phyloP scores from a whole-genome alignment of 2,888 invertebrate genomes.

The Melieria omissa region DNA sequence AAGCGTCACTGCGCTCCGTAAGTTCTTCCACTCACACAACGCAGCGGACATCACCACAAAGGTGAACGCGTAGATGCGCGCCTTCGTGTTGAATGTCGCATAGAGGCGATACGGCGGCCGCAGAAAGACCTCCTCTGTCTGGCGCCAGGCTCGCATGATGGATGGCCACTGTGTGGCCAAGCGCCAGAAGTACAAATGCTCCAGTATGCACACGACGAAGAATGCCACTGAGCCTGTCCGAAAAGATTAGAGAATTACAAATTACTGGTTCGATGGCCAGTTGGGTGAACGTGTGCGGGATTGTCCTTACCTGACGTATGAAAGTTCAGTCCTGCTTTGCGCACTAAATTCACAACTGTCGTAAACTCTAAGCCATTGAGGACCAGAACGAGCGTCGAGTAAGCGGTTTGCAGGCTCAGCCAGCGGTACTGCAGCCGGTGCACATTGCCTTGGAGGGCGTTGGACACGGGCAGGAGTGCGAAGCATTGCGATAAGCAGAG shows the following conservation, averaged over 20 bases:
- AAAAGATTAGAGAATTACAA: not conserved
- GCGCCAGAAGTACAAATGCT: constrained; percentile 60
- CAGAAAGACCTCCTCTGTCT: constrained; percentile 61
- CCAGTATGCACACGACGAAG: constrained; percentile 57
- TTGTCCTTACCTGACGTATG: constrained; percentile 53
- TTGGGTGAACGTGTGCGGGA: not conserved
- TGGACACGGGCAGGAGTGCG: constrained; percentile 58
- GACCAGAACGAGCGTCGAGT: constrained; percentile 49
- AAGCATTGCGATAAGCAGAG: constrained; percentile 60
- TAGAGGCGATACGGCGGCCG: constrained; percentile 59
- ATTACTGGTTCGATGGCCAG: not conserved
- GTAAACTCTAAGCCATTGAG: constrained; percentile 57
- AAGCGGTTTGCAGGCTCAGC: constrained; percentile 54
- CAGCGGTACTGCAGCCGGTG: constrained; percentile 54
- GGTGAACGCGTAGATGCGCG: constrained; percentile 53
- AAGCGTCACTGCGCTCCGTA: not conserved
- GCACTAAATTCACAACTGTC: constrained; percentile 50
- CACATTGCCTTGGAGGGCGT: constrained; percentile 50
- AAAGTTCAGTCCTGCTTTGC: constrained; percentile 52
- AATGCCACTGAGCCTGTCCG: constrained; percentile 52
- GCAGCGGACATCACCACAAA: constrained; percentile 50
- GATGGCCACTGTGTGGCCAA: constrained; percentile 62
- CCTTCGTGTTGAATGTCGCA: constrained; percentile 55
- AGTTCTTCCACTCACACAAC: constrained; percentile 8
- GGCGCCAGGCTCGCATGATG: constrained; percentile 58